phyloP scores from a whole-genome alignment of 2,113 vertebrate genomes.

The Ciconia maguari region DNA sequence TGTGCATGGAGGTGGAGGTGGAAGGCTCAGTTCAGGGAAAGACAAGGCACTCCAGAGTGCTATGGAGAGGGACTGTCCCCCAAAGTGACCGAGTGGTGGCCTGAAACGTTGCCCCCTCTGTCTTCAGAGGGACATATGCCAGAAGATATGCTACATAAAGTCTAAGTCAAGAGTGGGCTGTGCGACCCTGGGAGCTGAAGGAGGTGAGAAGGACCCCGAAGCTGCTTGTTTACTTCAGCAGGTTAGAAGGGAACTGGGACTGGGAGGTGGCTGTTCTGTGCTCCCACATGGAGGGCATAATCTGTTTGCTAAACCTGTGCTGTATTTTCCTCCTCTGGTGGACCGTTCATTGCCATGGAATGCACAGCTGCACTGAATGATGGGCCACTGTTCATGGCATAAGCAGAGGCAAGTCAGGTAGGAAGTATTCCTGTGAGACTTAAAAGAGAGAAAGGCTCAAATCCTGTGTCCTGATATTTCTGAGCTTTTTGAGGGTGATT shows the following conservation, averaged over 20 bases:
- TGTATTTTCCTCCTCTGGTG: not conserved
- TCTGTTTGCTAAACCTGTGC: not conserved
- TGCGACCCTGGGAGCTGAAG: not conserved
- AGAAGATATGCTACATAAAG: not conserved
- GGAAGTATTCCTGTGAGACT: not conserved
- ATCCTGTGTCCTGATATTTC: not conserved
- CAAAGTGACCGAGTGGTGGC: not conserved
- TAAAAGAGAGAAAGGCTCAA: not conserved
- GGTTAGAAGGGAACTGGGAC: not conserved
- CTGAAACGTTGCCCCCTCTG: not conserved
- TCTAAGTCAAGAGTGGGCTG: not conserved
- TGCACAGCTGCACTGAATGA: accelerated
- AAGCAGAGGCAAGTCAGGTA: not conserved
- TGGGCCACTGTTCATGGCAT: accelerated
- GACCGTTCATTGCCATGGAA: not conserved
- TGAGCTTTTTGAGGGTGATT: not conserved
- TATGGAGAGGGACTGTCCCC: not conserved
- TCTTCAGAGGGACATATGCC: not conserved
- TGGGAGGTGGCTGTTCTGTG: not conserved
- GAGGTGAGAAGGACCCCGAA: not conserved
- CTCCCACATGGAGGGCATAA: not conserved
- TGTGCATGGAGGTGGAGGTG: not conserved
- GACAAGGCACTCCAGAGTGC: not conserved
- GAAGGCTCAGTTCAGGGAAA: not conserved
- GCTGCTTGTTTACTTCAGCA: not conserved